Evolutionary conservation across 2,888 invertebrate genomes (phyloP), one percentile per base, ranked within the genome.

Genomic region (Ectobius pallidus): DNA sequence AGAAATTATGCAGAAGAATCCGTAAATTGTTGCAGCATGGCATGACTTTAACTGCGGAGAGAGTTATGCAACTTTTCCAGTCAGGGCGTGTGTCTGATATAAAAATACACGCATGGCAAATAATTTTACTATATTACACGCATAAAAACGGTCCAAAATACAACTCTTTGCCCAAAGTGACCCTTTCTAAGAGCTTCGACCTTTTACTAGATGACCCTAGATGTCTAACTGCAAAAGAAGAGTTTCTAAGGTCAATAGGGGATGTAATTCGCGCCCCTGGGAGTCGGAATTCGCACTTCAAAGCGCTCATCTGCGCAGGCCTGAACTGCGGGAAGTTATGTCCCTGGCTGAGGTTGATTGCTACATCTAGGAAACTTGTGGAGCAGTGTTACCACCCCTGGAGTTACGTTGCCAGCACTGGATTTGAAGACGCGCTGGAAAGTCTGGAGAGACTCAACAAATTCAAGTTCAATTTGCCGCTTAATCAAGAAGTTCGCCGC

Each of bases 1-100:
- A 27, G 6, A 55, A 27, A 18, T 32, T 61, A 27, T n/a, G 22
- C 6, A 32, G 0, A 18, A 11, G 32, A n/a, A 2, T 61, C 18
- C 42, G 42, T 14, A 14, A 65, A 30, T 22, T 65, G 4, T 7
- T 25, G 27, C 42, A 65, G n/a, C 65, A 65, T 16, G 65, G 65
- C 6, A 25, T 65, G 16, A 27, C 3, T 4, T 22, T 11, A 27
- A 22, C 27, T 22, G 25, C 16, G 20, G 25, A 2, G 11, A 25
- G 0, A 7, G 20, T 11, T 11, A 14, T 20, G 25, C 20, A 34
- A 34, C 6, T 34, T n/a, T 46, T 46, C 46, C 7, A n/a, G n/a
- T 7, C 7, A 11, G n/a, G n/a, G 3, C 4, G n/a, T 46, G 9
- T 14, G n/a, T n/a, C 14, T 7, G 27, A 55, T 22, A 55, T 16